Conservation (phyloP, 2,113 vertebrate genomes). For the Lipotes vexillifer region DNA sequence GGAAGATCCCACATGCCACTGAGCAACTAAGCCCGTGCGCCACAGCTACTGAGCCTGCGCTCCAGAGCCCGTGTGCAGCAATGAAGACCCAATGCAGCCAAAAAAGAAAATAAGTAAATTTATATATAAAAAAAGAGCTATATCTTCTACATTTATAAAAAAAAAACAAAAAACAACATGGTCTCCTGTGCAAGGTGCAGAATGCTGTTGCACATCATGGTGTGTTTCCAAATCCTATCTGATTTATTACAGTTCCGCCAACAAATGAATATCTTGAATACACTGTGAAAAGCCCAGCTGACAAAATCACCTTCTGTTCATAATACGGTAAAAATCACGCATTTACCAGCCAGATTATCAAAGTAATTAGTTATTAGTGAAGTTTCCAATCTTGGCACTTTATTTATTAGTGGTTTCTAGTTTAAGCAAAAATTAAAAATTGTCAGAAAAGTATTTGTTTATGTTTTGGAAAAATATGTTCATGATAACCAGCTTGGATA, state of each 20-base stretch:
- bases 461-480: conserved; percentile 31
- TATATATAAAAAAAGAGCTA: too few species aligned
- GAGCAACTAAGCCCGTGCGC: too few species aligned
- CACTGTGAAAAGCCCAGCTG: not conserved
- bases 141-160: too few species aligned
- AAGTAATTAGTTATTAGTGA: not conserved
- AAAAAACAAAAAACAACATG: not conserved
- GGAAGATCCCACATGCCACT: too few species aligned
- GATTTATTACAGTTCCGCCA: not conserved
- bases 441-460: conserved; percentile 33
- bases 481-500: conserved; percentile 12
- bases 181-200: not conserved
- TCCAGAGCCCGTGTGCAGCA: too few species aligned
- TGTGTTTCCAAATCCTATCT: not conserved
- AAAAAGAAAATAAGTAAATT: too few species aligned
- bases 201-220: not conserved
- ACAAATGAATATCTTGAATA: not conserved
- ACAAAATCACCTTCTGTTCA: not conserved
- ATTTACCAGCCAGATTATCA: not conserved
- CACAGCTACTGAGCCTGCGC: too few species aligned
- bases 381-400: not conserved
- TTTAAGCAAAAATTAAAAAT: conserved; percentile 31
- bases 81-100: too few species aligned
- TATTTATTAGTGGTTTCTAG: not conserved
- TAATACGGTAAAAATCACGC: not conserved